Conservation (phyloP, 2,797 vertebrate genomes). For the Leptoclinus maculatus region DNA sequence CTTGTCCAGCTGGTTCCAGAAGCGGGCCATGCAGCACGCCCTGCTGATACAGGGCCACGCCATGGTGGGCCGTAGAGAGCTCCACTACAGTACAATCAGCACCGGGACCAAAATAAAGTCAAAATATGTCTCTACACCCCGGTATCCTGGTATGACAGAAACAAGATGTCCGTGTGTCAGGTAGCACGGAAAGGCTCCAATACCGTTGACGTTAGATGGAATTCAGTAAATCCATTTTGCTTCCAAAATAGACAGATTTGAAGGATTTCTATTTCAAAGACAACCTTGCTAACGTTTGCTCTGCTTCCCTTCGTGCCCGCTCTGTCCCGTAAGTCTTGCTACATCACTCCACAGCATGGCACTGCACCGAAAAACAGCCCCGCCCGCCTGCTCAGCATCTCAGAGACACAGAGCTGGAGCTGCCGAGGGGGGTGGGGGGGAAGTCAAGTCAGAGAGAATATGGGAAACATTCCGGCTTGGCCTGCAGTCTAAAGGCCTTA, state of each 20-base stretch:
- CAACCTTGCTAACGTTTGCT: neutral
- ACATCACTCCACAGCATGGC: slow-evolving; percentile 63
- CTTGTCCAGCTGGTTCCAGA: slow-evolving; percentile 98
- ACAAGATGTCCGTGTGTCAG: slow-evolving; percentile 73
- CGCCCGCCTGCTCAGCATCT: slow-evolving; percentile 83
- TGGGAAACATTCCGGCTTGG: slow-evolving; percentile 18
- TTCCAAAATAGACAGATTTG: neutral
- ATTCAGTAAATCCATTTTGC: slow-evolving; percentile 57
- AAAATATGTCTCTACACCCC: slow-evolving; percentile 19
- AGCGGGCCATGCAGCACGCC: slow-evolving; percentile 98
- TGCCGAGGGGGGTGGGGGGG: slow-evolving; percentile 3
- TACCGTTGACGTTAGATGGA: slow-evolving; percentile 36
- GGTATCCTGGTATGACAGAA: slow-evolving; percentile 18
- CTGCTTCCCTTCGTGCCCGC: slow-evolving; percentile 34
- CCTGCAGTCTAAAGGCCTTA: neutral
- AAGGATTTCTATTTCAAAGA: neutral
- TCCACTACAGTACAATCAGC: slow-evolving; percentile 19
- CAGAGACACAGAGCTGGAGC: slow-evolving; percentile 21
- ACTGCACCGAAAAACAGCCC: slow-evolving; percentile 77
- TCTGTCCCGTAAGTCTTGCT: slow-evolving; percentile 55
- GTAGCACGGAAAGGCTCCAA: slow-evolving; percentile 20
- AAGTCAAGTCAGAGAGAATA: slow-evolving; percentile 44
- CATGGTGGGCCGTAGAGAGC: slow-evolving; percentile 80
- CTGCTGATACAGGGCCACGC: slow-evolving; percentile 98
- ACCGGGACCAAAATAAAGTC: neutral